Evolutionary conservation across 2,888 invertebrate genomes (phyloP), one percentile per base, ranked within the genome.

Genomic region (Agonum fuliginosum): DNA sequence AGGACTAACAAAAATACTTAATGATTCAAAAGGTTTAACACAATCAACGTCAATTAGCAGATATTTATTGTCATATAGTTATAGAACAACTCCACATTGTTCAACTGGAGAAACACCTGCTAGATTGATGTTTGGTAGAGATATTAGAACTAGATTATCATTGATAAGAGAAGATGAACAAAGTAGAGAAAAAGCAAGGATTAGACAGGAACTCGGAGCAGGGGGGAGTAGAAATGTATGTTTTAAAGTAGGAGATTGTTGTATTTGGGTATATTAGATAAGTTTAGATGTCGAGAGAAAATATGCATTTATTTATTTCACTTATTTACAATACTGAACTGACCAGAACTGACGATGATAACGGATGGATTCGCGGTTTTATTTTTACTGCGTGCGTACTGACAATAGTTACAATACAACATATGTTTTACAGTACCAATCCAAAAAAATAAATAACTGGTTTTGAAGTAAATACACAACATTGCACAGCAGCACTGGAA

Each of bases 61-160:
- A 22, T 19, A 58, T 58, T 58, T 58, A 14, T 24, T 58, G 12
- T 24, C 27, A 24, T 58, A 58, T 30, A n/a, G n/a, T n/a, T n/a
- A n/a, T n/a, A n/a, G 24, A 58, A 58, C 3, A 27, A 24, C 58
- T 24, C 22, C 51, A 19, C 51, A 51, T 51, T 51, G 20, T 22
- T 51, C 24, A 3, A 51, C 51, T 10, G 51, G 19, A 17, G 51
- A 4, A 24, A 8, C 20, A 19, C 19, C 51, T 51, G 19, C 17
- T 17, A 17, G 22, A 51, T 8, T 51, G 10, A 51, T 51, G 5
- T 51, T 51, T 14, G 22, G 3, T 20, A 8, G 19, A 14, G 24
- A 19, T 22, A 51, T 51, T 20, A 4, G 22, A 14, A 51, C 51
- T 8, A 51, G 51, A 51, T 19, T 51, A 14, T 19, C 8, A 22